Conservation (phyloP, 2,113 vertebrate species). For the Pseudopodoces humilis region DNA sequence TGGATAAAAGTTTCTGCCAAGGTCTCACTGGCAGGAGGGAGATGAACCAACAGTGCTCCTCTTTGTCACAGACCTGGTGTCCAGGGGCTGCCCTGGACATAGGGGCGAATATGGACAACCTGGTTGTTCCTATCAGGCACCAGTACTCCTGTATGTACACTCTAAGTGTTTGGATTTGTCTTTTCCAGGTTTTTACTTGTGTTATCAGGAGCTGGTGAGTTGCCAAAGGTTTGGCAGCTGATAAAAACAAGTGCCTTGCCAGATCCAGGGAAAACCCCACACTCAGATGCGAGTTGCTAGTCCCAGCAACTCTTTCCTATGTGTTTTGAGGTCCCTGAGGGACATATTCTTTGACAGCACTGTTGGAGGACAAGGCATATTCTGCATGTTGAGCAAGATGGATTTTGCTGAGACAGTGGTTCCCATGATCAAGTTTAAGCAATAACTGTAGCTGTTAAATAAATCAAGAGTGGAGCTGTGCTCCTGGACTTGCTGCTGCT, state of each 20-base stretch:
- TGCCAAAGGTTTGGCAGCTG: slow-evolving; percentile 9
- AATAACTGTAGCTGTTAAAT: not conserved
- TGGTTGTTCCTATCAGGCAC: not conserved
- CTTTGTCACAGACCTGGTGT: not conserved
- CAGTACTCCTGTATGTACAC: not conserved
- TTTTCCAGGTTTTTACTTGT: not conserved
- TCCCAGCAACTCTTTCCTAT: not conserved
- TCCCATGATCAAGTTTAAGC: slow-evolving; percentile 39
- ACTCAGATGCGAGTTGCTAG: not conserved
- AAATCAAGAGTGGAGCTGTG: slow-evolving; percentile 15
- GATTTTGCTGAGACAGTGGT: slow-evolving; percentile 57
- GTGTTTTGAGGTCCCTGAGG: not conserved
- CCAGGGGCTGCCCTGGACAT: not conserved
- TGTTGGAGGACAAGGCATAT: not conserved
- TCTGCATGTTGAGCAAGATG: not conserved
- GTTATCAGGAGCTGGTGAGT: not conserved
- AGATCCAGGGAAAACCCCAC: not conserved
- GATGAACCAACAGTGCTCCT: not conserved
- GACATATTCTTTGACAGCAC: not conserved
- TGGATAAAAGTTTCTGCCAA: not conserved
- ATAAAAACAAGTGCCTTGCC: not conserved
- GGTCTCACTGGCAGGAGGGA: not conserved
- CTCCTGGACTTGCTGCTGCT: slow-evolving; percentile 30
- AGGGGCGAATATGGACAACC: not conserved
- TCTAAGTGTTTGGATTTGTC: not conserved